phyloP scores from a whole-genome alignment of 2,888 invertebrate genomes.

The Drosophila emarginata region DNA sequence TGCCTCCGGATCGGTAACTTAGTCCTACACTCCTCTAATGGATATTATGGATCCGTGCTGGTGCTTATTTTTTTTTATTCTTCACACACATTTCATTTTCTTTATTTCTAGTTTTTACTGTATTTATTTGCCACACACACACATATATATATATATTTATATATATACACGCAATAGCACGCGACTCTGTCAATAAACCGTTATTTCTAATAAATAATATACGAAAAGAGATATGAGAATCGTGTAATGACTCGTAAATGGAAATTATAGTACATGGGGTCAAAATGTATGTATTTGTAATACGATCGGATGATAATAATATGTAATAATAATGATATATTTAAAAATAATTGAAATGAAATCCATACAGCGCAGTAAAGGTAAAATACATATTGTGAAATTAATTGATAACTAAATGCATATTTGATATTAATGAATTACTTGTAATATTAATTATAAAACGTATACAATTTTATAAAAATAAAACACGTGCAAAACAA shows the following conservation, averaged over 20 bases:
- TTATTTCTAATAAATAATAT: slow-evolving; percentile 42
- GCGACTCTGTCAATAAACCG: slow-evolving; percentile 56
- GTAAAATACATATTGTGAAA: slow-evolving; percentile 68
- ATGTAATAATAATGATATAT: slow-evolving; percentile 7
- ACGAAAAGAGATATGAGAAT: slow-evolving; percentile 21
- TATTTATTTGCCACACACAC: slow-evolving; percentile 41
- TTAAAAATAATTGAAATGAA: slow-evolving; percentile 30
- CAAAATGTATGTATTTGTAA: slow-evolving; percentile 12
- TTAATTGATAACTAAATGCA: slow-evolving; percentile 70
- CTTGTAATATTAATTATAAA: slow-evolving; percentile 79
- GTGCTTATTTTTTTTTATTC: slow-evolving; percentile 46
- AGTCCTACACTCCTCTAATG: neutral
- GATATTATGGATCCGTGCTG: slow-evolving; percentile 37
- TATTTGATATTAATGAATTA: slow-evolving; percentile 80
- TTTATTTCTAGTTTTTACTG: slow-evolving; percentile 32
- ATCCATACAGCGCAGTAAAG: slow-evolving; percentile 42
- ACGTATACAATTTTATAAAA: slow-evolving; percentile 81
- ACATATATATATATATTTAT: too few relatives aligned
- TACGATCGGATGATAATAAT: slow-evolving; percentile 28
- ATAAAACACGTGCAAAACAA: slow-evolving; percentile 70
- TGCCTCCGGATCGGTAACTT: too few relatives aligned
- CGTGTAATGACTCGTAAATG: slow-evolving; percentile 1
- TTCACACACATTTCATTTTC: slow-evolving; percentile 46
- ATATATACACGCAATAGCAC: neutral
- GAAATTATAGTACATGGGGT: slow-evolving; percentile 14